Evolutionary conservation across 2,888 invertebrate species (phyloP).

Genomic region (Vandiemenella viatica): DNA sequence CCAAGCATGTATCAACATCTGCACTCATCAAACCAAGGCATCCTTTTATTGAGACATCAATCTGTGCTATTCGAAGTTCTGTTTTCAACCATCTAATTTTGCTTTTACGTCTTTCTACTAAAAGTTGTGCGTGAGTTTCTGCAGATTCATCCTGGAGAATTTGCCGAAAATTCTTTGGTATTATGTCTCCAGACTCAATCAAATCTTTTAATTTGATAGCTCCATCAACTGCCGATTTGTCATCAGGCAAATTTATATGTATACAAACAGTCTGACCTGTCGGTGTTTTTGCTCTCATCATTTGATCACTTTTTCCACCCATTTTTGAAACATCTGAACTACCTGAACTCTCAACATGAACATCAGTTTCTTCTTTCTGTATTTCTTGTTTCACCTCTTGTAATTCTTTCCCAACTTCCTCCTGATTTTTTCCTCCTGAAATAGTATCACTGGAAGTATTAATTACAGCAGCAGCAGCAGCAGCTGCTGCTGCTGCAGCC

Average conservation of each 20-base stretch:
- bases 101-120: conserved; percentile 43
- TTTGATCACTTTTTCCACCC: conserved; percentile 25
- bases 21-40: conserved; percentile 51
- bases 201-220: conserved; percentile 34
- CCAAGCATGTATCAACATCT: conserved; percentile 55
- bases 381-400: too few relatives aligned
- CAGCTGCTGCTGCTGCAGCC: neutral
- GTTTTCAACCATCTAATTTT: conserved; percentile 39
- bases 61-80: conserved; percentile 46
- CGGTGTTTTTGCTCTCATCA: neutral
- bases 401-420: too few relatives aligned
- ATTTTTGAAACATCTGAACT: conserved; percentile 23
- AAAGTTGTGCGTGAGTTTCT: conserved; percentile 43
- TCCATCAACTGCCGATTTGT: too few relatives aligned
- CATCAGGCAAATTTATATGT: neutral
- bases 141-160: conserved; percentile 30
- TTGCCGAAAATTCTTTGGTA: conserved; percentile 37
- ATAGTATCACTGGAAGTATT: neutral
- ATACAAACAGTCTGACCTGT: neutral
- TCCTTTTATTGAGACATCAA: conserved; percentile 50
- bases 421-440: neutral
- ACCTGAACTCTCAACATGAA: neutral
- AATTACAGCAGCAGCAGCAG: neutral
- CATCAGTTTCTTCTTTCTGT: neutral
- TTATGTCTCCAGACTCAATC: conserved; percentile 34